Evolutionary conservation across 2,113 vertebrate genomes (phyloP), one percentile per base, ranked within the genome.

Genomic region (Tichodroma muraria): DNA sequence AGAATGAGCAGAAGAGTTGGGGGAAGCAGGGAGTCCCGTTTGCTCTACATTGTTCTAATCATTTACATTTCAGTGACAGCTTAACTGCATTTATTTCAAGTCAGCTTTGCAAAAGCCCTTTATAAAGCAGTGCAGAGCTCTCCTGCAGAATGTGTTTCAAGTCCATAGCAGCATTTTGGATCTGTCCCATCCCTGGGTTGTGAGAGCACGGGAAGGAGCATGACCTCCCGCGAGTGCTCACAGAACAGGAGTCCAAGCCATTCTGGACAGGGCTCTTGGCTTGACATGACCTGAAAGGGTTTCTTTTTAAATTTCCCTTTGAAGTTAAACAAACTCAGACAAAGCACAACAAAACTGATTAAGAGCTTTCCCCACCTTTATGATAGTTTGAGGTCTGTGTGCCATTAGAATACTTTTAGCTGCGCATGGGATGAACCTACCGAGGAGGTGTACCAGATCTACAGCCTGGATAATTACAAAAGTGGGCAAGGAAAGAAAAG

Each of bases 51-150:
- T 42, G 79, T 66, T 85, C 79, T 73, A 64, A 90, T 89, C 8
- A 68, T 82, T 85, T 90, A 91, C 53, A 64, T 87, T 79, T 87
- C 92, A 90, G 63, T 69, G 90, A 75, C 88, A 95, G 89, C 42
- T 91, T 94, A 75, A 85, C 75, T 82, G 71, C 92, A 33, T 66
- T 87, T 59, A 38, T 85, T 95, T 88, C 90, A 75, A 91, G 85
- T 56, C 82, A 81, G 90, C 79, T 95, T 93, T 87, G 75, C 63
- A 84, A 52, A 61, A 91, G n/a, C 64, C 72, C 84, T 91, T 73
- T 60, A 82, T 90, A 61, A 88, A 64, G 88, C 31, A 10, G n/a
- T 1, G 31, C 47, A 12, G 50, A 64, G 73, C 70, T 68, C 42
- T 77, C 63, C 70, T 75, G 19, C 44, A 66, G 70, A 22, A 6